Evolutionary conservation across 2,888 invertebrate species (phyloP).

Genomic region (Oxystoma pomonae): DNA sequence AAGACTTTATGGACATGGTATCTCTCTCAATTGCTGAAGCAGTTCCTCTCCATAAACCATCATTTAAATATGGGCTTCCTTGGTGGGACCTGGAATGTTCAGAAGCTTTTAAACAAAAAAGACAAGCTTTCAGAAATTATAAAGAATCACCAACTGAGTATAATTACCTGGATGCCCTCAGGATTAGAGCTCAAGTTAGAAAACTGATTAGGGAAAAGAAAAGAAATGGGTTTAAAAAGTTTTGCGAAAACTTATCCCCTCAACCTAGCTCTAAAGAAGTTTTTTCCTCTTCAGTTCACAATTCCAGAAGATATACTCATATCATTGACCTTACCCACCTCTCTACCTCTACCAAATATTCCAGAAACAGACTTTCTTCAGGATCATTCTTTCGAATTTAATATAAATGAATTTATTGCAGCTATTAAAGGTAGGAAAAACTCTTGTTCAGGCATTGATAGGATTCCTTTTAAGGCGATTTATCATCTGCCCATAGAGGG

Average conservation of each 20-base stretch:
- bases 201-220: not conserved
- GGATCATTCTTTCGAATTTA: too few species aligned
- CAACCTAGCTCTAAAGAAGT: not conserved
- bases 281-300: not conserved
- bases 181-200: not conserved
- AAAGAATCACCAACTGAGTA: not conserved
- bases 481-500: not conserved
- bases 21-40: not conserved
- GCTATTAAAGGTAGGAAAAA: not conserved
- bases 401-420: not conserved
- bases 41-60: not conserved
- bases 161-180: not conserved
- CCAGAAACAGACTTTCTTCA: too few species aligned
- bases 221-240: not conserved
- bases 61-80: not conserved
- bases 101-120: too few species aligned
- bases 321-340: too few species aligned
- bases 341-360: too few species aligned
- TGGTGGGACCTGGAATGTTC: not conserved
- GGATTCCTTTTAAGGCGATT: too few species aligned
- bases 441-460: too few species aligned
- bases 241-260: slow-evolving; percentile 2
- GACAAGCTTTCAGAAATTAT: too few species aligned
- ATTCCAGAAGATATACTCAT: not conserved
- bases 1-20: too few species aligned